These are phyloP conservation scores for Paramuricea clavata DNA, from an alignment of 92 coral and sea anemone species.

Conservation along the genomic window DNA sequence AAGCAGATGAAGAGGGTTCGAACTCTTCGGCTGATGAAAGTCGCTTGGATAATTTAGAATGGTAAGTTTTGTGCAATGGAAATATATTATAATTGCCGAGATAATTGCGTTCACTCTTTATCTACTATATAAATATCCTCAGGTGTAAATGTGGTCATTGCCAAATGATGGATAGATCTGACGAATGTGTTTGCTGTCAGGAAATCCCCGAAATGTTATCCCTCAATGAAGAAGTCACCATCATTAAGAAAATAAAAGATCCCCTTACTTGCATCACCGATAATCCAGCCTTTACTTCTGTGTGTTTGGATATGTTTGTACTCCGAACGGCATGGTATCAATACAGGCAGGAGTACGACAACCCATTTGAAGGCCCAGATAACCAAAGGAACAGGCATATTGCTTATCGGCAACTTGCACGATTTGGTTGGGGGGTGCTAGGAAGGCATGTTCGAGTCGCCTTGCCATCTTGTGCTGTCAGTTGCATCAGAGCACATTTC, in stretches of 20 bases:
- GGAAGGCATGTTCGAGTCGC: slow-evolving; percentile 53
- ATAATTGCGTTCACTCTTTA: background rate
- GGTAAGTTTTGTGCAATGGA: background rate
- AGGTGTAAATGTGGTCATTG: slow-evolving; percentile 41
- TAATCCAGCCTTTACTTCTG: slow-evolving; percentile 22
- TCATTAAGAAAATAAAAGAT: slow-evolving; percentile 33
- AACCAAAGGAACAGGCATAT: slow-evolving; percentile 56
- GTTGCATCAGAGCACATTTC: no score
- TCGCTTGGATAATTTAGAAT: no score
- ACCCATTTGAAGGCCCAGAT: slow-evolving; percentile 52
- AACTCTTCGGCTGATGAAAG: no score
- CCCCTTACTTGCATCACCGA: slow-evolving; percentile 9
- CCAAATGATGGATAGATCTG: no score
- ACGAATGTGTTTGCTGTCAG: slow-evolving; percentile 44
- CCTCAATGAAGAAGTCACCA: slow-evolving; percentile 38
- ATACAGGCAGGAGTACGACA: slow-evolving; percentile 41
- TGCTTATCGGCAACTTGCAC: slow-evolving; percentile 54
- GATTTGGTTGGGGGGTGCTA: slow-evolving; percentile 40
- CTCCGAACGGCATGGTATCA: slow-evolving; percentile 44
- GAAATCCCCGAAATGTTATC: slow-evolving; percentile 42
- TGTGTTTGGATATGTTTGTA: slow-evolving; percentile 11
- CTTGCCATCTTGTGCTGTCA: no score
- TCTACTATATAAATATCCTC: background rate
- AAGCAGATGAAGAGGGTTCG: no score
- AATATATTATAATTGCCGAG: background rate